These are phyloP conservation scores for Orientallactaga sibirica DNA, from an alignment of 2,797 vertebrate species.

Conservation along the genomic window DNA sequence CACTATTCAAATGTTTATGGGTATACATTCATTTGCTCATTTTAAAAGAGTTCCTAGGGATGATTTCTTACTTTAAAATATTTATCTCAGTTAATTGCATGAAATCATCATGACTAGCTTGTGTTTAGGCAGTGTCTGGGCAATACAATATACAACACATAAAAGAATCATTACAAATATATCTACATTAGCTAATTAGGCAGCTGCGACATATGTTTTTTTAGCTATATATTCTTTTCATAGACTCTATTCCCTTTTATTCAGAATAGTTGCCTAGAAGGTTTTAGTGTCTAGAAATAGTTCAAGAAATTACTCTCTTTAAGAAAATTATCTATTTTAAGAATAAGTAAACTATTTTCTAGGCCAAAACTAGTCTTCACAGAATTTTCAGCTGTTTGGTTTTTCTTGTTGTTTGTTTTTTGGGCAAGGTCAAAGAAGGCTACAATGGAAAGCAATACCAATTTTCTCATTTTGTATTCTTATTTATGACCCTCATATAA, in stretches of 20 bases:
- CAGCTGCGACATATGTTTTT: not conserved
- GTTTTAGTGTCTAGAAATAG: not conserved
- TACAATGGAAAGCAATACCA: not conserved
- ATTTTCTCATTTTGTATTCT: slow-evolving; percentile 4
- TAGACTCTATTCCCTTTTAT: not conserved
- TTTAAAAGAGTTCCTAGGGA: slow-evolving; percentile 10
- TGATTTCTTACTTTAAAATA: slow-evolving; percentile 6
- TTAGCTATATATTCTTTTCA: slow-evolving; percentile 3
- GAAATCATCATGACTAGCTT: not conserved
- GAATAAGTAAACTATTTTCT: not conserved
- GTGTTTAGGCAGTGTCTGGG: not conserved
- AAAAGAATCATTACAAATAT: slow-evolving; percentile 37
- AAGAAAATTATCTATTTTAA: not conserved
- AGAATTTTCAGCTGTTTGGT: not conserved
- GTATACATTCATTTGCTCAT: not conserved
- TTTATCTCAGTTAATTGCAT: slow-evolving; percentile 20
- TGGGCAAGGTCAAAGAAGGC: not conserved
- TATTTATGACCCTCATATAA: not conserved
- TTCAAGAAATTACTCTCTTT: not conserved
- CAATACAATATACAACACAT: not conserved
- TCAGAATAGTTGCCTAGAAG: not conserved
- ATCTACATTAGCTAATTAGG: slow-evolving; percentile 15
- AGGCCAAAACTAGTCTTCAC: not conserved
- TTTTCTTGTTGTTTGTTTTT: not conserved
- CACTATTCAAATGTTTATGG: not conserved